Base-by-base conservation (phyloP, 2,888 invertebrate species). In the Alviniconcha strummeri region DNA sequence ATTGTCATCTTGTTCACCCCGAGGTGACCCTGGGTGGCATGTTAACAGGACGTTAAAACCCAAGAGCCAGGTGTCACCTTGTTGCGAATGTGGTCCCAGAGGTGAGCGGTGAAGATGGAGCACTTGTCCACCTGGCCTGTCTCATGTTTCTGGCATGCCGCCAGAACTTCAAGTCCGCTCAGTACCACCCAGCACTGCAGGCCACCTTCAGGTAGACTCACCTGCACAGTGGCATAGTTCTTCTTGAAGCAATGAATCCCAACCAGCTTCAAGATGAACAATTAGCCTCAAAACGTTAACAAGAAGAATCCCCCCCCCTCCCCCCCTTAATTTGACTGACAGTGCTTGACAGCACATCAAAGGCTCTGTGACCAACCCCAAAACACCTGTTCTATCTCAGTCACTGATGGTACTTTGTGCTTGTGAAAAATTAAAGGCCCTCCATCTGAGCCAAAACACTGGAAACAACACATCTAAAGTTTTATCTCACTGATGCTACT, bases 181-280 rank as follows among this genome's bases (percentile, higher is more conserved):
- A 98, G 95, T 91, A 98, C 97, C 84, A 98, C 96, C 98, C 98
- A 99, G 92, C 98, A 98, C 64, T 97, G 96, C 2, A 97, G 95
- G 0, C 98, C 97, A 69, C 98, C 98, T 52, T 96, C 96, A 57
- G 97, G 96, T 83, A 96, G 95, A 80, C 95, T 95, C 55, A 98
- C 89, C 94, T 94, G 86, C 60, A 86, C 84, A 81, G 7, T 15
- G 81, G 52, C n/a, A 56, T 13, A 64, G 15, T 64, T 64, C 4
- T 36, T 36, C 36, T 36, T 36, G 36, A 36, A 36, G 36, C 36
- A 36, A 36, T 36, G 1, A 36, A 36, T 36, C 36, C 36, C 36
- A 36, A 36, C 36, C 36, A 36, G 36, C 36, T 36, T 36, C 36
- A 36, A 36, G 36, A 36, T 36, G 36, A 64, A 64, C 64, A 9